Base-by-base conservation (phyloP, 2,797 vertebrate genomes). In the Tympanoctomys barrerae region DNA sequence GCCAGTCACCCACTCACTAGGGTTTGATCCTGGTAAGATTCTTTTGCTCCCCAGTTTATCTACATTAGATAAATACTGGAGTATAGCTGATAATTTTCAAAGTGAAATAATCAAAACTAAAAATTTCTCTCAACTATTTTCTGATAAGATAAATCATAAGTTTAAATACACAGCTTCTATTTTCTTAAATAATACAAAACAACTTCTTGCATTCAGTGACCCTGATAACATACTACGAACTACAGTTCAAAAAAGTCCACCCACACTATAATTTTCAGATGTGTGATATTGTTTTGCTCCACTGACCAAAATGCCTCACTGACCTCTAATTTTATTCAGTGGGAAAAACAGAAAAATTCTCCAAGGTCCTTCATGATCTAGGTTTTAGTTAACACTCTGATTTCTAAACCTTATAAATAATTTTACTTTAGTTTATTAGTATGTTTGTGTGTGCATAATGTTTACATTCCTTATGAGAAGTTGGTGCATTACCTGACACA, bases 241-340 rank as follows among this genome's bases (percentile, higher is more conserved):
- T 52, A 52, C 52, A 73, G 28, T 19, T 84, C 31, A 21, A 39
- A 82, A 89, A 90, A 82, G 81, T 64, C 18, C 59, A 89, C 4
- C 94, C 88, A 70, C 59, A 28, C 49, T 68, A 64, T 89, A 19
- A 75, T 83, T 96, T 73, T 94, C 46, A 79, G 81, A 57, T 22
- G 3, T 22, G 21, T 61, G 26, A 31, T 66, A 28, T 24, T 57
- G 61, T 54, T 91, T 87, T 87, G 24, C 31, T 75, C 57, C 54
- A 33, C 6, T 9, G 3, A 62, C 77, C 28, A 83, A 88, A 84
- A 75, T 6, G 77, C 7, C 88, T 88, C 61, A 46, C 2, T 59
- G 22, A 28, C 13, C 80, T 93, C 31, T 0, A 14, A 33, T 86
- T 36, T 62, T 49, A 73, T 26, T 82, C 49, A 85, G 66, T 52